A percentile compares a stretch with the other conserved stretches of the same genome.
These are phyloP conservation scores for Vanessa cardui DNA, from an alignment of 2,888 invertebrate genomes.

Conservation along the genomic window DNA sequence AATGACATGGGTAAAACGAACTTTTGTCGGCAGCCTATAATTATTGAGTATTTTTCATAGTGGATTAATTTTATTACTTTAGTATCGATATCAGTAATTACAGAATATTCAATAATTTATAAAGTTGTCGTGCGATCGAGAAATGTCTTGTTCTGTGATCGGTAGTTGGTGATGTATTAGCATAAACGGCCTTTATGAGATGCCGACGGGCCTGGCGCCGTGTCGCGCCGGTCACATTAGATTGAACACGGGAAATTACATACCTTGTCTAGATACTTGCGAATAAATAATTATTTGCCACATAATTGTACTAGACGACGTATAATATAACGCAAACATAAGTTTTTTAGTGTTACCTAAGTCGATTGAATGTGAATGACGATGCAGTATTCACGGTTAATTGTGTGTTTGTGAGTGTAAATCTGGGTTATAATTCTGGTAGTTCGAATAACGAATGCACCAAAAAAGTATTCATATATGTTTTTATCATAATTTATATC, in stretches of 20 bases:
- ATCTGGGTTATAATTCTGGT: slow-evolving; percentile 1
- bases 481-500: background rate
- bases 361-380: background rate
- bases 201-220: slow-evolving; percentile 74
- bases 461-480: background rate
- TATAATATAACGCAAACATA: slow-evolving; percentile 10
- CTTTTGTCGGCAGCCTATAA: slow-evolving; percentile 1
- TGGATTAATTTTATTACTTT: slow-evolving; percentile 12
- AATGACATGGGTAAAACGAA: background rate
- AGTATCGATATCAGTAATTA: slow-evolving; percentile 56
- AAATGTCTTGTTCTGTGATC: slow-evolving; percentile 57
- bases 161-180: slow-evolving; percentile 68
- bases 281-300: slow-evolving; percentile 69
- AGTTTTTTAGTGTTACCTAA: slow-evolving; percentile 1
- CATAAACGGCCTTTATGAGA: slow-evolving; percentile 72
- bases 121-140: slow-evolving; percentile 60
- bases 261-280: slow-evolving; percentile 67
- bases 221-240: slow-evolving; percentile 72
- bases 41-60: slow-evolving; percentile 7
- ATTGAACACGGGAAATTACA: slow-evolving; percentile 75
- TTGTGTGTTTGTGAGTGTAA: background rate
- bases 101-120: slow-evolving; percentile 74
- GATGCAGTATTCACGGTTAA: background rate
- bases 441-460: background rate
- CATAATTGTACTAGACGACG: slow-evolving; percentile 61